Base-by-base conservation (phyloP, 1,140 invertebrate species). In the Pissodes strobi region DNA sequence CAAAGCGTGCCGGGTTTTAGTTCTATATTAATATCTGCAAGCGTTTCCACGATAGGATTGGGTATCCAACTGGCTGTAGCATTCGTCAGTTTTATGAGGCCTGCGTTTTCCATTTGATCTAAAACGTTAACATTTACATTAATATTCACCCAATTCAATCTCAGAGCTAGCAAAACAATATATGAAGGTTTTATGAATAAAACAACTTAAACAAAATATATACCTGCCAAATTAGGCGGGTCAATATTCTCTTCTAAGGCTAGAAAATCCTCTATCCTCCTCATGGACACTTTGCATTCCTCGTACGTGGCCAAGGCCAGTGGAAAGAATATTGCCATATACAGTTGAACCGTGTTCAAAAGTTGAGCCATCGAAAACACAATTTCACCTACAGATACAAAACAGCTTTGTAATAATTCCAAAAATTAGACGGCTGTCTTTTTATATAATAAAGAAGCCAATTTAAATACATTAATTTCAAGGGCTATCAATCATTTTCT, bases 341-440 rank as follows among this genome's bases (percentile, higher is more conserved):
- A 86, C 1, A 88, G 74, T 69, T 90, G 86, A 15, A 92, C 73
- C 41, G 86, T 82, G 74, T 92, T 90, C 72, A 88, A 89, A 68
- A 91, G 85, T 56, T 89, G 85, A 25, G 88, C 86, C 59, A 89
- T 81, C 5, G 89, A 87, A 76, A 92, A 92, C 5, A 90, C 87
- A 70, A 86, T 84, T 59, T 87, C 84, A 0, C 89, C 59, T 62
- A 18, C n/a, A 49, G 22, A 30, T n/a, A n/a, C n/a, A n/a, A n/a
- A n/a, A n/a, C n/a, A n/a, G n/a, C n/a, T n/a, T n/a, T n/a, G n/a
- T n/a, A n/a, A n/a, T n/a, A n/a, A n/a, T n/a, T n/a, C n/a, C n/a
- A n/a, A n/a, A n/a, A n/a, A n/a, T n/a, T n/a, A n/a, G n/a, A n/a
- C n/a, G n/a, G n/a, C n/a, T n/a, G n/a, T n/a, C n/a, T n/a, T n/a